phyloP scores from a whole-genome alignment of 2,113 vertebrate genomes.

The Malurus elegans region DNA sequence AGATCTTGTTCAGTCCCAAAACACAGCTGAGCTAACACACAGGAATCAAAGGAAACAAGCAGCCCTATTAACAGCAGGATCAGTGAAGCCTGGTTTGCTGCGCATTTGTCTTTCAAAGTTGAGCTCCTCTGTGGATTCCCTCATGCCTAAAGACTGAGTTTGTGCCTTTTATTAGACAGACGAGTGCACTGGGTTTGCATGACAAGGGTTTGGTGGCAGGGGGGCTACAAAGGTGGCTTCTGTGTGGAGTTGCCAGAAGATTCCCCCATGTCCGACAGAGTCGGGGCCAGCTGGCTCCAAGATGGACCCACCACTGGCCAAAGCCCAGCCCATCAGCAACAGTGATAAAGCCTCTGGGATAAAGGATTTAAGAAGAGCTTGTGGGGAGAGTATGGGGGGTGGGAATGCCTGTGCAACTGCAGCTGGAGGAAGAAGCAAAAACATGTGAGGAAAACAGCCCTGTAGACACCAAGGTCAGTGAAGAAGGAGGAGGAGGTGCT shows the following conservation, averaged over 20 bases:
- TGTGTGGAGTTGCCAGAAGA: neutral
- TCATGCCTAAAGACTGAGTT: neutral
- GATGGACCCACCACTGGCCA: rapidly evolving
- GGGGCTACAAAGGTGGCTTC: neutral
- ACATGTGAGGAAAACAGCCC: neutral
- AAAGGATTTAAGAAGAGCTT: neutral
- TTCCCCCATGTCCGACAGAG: rapidly evolving
- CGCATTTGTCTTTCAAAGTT: conserved; percentile 19
- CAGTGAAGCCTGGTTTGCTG: conserved; percentile 32
- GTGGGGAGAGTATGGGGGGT: neutral
- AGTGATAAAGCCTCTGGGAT: neutral
- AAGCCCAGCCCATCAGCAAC: neutral
- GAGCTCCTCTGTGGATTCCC: conserved; percentile 22
- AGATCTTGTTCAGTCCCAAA: conserved; percentile 61
- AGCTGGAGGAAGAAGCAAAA: neutral
- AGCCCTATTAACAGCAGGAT: conserved; percentile 36
- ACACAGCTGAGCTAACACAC: conserved; percentile 59
- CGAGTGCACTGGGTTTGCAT: neutral
- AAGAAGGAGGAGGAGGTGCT: neutral
- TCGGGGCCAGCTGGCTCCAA: neutral
- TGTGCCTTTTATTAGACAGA: neutral
- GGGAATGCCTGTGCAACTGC: neutral
- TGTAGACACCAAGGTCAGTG: neutral
- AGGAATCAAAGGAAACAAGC: conserved; percentile 64
- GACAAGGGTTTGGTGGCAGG: neutral